Percentiles rank a stretch among this genome's conserved stretches.
phyloP scores from a whole-genome alignment of 2,797 vertebrate species.

The Poecilia wingei region DNA sequence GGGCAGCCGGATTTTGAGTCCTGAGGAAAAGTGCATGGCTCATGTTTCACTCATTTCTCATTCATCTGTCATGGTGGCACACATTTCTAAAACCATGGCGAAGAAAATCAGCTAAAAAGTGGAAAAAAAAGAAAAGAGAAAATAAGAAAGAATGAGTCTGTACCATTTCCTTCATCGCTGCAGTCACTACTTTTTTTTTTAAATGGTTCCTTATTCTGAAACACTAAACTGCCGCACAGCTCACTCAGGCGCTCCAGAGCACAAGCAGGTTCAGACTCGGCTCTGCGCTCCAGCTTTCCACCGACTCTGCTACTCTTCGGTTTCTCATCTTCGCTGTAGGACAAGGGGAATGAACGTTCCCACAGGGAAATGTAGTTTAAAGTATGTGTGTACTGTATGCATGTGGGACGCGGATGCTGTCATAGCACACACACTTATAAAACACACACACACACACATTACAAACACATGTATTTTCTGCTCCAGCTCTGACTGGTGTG shows the following conservation, averaged over 20 bases:
- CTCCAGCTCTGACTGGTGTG: constrained; percentile 16
- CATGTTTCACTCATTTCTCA: constrained; percentile 61
- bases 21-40: constrained; percentile 69
- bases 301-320: constrained; percentile 37
- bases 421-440: constrained; percentile 31
- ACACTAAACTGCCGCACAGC: constrained; percentile 81
- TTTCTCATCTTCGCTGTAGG: constrained; percentile 66
- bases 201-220: constrained; percentile 54
- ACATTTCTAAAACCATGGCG: constrained; percentile 59
- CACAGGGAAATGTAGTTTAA: constrained; percentile 62
- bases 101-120: constrained; percentile 39
- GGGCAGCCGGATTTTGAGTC: constrained; percentile 23
- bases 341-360: constrained; percentile 66
- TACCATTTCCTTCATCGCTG: constrained; percentile 53
- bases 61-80: constrained; percentile 65
- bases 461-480: constrained; percentile 12
- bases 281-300: constrained; percentile 62
- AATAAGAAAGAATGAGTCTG: constrained; percentile 39
- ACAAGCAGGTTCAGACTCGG: constrained; percentile 73
- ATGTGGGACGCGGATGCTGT: constrained; percentile 64
- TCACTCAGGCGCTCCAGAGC: constrained; percentile 81
- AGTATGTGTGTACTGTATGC: constrained; percentile 55
- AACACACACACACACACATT: constrained; percentile 32
- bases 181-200: constrained; percentile 28
- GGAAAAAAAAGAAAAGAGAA: not conserved